Base-by-base conservation (phyloP, 2,888 invertebrate species). In the Spodoptera picta region DNA sequence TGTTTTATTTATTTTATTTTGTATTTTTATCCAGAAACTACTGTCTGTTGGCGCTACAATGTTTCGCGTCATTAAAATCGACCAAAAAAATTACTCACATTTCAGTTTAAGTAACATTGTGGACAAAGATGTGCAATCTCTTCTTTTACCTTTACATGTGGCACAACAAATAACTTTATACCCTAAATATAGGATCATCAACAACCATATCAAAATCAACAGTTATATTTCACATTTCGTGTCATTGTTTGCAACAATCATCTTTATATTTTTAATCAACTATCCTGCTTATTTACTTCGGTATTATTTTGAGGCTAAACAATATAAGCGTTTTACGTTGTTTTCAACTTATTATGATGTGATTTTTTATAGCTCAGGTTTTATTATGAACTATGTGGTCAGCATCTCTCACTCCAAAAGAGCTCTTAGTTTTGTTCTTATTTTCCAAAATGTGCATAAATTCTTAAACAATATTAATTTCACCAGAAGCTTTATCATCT, bases 201-300 rank as follows among this genome's bases (percentile, higher is more conserved):
- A 75, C 11, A 67, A 75, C 44, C 55, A 59, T 5, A 69, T 79
- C 12, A 58, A 56, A 2, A 53, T 75, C 0, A 71, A 69, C n/a
- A 49, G 49, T 4, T 11, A 10, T 0, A 12, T 57, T 0, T 12
- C 47, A 0, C 60, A 51, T 2, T 0, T 60, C 0, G 3, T 48
- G 4, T 62, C 44, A 4, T 2, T 67, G 0, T 11, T 41, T 19
- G 60, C 7, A 1, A 44, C 59, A 6, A 24, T 48, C n/a, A 7
- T 47, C 2, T 41, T 23, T 1, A 10, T 52, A 27, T 24, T 4
- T 43, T 6, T 4, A 2, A 55, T 4, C 10, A n/a, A 24, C 4
- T 44, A 23, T 7, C 47, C 41, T 12, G 3, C 4, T 0, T 42
- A n/a, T n/a, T 11, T 23, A 19, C 1, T 42, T 48, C 19, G 9